These are phyloP conservation scores for Heliconius aoede DNA, from an alignment of 2,888 invertebrate genomes.

Conservation along the genomic window DNA sequence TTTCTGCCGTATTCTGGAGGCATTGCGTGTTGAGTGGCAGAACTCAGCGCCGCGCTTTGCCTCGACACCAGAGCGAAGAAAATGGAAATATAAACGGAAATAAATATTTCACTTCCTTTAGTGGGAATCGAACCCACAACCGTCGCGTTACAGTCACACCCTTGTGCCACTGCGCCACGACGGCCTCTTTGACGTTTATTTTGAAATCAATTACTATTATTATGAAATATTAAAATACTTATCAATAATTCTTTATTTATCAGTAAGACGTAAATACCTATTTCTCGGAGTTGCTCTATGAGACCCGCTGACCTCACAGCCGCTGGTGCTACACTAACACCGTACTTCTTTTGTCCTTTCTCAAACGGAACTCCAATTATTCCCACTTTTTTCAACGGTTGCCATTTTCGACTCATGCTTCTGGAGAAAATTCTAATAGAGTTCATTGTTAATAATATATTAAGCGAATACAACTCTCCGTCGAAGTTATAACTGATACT, in stretches of 20 bases:
- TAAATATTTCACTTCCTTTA: no score
- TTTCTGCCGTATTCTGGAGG: no score
- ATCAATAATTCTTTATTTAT: not conserved
- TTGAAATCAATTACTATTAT: not conserved
- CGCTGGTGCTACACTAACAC: constrained; percentile 88
- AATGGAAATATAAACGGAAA: no score
- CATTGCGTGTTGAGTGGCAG: no score
- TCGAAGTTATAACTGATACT: constrained; percentile 28
- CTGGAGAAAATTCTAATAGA: constrained; percentile 64
- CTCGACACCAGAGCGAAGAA: no score
- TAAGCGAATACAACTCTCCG: constrained; percentile 20
- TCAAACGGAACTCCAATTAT: constrained; percentile 92
- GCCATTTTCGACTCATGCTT: constrained; percentile 69
- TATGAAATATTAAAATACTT: no score
- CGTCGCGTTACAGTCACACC: no score
- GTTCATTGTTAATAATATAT: constrained; percentile 62
- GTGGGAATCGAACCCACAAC: no score
- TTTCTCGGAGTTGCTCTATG: constrained; percentile 82
- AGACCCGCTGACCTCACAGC: constrained; percentile 86
- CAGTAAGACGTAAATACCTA: constrained; percentile 81
- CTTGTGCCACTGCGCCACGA: no score
- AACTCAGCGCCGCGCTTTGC: no score
- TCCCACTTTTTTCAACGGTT: constrained; percentile 83
- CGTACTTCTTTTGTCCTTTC: constrained; percentile 89
- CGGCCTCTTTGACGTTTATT: no score